Conservation (phyloP, 2,888 invertebrate genomes). For the Antheraea assamensis region DNA sequence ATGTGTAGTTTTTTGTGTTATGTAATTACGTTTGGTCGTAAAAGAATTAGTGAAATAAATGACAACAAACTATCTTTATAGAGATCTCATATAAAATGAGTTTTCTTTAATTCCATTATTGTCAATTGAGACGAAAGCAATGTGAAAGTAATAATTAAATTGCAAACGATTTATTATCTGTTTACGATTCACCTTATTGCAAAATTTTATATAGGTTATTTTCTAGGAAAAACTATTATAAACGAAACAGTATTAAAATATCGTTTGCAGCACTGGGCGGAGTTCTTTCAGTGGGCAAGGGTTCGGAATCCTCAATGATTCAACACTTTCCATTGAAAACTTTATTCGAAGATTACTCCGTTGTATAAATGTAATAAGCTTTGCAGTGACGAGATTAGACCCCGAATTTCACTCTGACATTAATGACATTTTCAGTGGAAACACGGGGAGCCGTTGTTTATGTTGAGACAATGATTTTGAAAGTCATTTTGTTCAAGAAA, state of each 20-base stretch:
- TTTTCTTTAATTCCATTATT: neutral
- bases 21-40: neutral
- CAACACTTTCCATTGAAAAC: conserved; percentile 80
- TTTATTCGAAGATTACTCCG: conserved; percentile 81
- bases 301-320: conserved; percentile 78
- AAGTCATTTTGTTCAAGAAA: conserved; percentile 76
- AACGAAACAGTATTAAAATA: conserved; percentile 34
- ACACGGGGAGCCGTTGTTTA: conserved; percentile 68
- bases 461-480: conserved; percentile 77
- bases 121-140: neutral
- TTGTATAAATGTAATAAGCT: conserved; percentile 82
- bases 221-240: conserved; percentile 1
- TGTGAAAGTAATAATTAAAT: neutral
- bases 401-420: conserved; percentile 80
- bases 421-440: conserved; percentile 80
- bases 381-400: conserved; percentile 80
- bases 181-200: neutral
- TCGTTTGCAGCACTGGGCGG: conserved; percentile 42
- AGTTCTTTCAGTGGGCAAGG: conserved; percentile 74
- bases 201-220: neutral
- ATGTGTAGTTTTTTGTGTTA: neutral
- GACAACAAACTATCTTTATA: neutral
- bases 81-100: neutral
- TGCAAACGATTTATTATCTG: neutral
- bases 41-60: neutral